phyloP scores from a whole-genome alignment of 2,113 vertebrate species.

The Rhombomys opimus region DNA sequence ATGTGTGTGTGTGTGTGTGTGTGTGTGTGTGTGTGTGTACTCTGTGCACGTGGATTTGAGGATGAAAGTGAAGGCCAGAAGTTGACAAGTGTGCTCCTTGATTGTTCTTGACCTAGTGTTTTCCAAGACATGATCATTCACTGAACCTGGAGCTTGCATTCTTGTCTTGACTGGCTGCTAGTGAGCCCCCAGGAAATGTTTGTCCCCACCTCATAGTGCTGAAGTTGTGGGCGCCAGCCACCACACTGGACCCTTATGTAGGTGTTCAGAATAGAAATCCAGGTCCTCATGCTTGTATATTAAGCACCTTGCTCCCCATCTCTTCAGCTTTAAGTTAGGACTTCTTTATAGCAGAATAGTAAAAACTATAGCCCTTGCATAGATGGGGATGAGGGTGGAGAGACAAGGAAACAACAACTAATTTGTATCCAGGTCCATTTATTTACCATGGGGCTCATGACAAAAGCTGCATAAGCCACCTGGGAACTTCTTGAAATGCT shows the following conservation, averaged over 20 bases:
- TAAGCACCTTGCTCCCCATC: not conserved
- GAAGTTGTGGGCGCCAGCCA: not conserved
- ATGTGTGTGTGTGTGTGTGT: not conserved
- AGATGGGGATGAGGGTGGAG: rapidly evolving
- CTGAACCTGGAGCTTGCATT: not conserved
- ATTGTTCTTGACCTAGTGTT: not conserved
- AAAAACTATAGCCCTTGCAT: not conserved
- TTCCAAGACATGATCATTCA: too few species aligned
- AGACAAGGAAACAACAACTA: not conserved
- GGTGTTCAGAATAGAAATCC: not conserved
- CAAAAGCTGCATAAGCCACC: not conserved
- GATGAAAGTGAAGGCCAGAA: not conserved
- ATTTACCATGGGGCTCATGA: not conserved
- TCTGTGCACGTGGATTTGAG: rapidly evolving
- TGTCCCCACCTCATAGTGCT: too few species aligned
- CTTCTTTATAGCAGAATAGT: not conserved
- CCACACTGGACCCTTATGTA: not conserved
- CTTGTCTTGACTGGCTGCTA: not conserved
- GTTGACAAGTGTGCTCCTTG: not conserved
- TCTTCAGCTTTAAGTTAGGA: not conserved
- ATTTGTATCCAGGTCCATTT: not conserved
- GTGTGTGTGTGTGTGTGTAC: too few species aligned
- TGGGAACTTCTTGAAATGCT: not conserved
- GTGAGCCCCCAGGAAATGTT: not conserved
- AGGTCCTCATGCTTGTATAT: not conserved